Base-by-base conservation (phyloP, 1,140 invertebrate species). In the Drosophila lini region DNA sequence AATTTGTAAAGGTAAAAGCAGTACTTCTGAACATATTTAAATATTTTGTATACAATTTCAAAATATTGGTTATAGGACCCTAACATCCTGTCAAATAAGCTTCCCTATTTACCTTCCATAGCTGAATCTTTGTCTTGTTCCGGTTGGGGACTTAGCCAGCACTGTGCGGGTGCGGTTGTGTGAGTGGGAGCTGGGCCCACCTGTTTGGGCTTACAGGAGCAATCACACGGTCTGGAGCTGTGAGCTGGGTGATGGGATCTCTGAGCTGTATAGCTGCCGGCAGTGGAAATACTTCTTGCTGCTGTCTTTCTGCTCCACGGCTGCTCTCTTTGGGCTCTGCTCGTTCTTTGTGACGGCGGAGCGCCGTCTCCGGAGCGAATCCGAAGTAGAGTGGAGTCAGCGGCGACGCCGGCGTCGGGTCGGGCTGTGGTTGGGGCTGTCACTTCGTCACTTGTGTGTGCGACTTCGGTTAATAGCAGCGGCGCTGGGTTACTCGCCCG, bases 181-280 rank as follows among this genome's bases (percentile, higher is more conserved):
- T 68, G 41, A 59, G 60, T 55, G 57, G 63, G 41, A 48, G 52
- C 13, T 44, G 57, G 47, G 63, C 68, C 68, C 81, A 84, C 81
- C 81, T 84, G 78, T 78, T 84, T 81, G 63, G 64, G 61, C 68
- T 73, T 88, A 82, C 83, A 86, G 83, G 82, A 88, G 71, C 71
- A 82, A 71, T 86, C 82, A 82, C 82, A 82, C 79, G 83, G 52
- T 80, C 71, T 83, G 61, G 70, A 58, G 70, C 8, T 36, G 32
- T 34, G 32, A 22, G 32, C 11, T 53, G 50, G 50, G 32, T 53
- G 50, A 22, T 53, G 32, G 32, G 32, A 36, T 53, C 50, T 36
- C 19, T 53, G 50, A 36, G 50, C 19, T 53, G 32, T 22, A 19
- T 52, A 32, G 28, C 48, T 52, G 48, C 31, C 31, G 48, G 78